phyloP scores from a whole-genome alignment of 2,113 vertebrate genomes.

The Seriola rivoliana region DNA sequence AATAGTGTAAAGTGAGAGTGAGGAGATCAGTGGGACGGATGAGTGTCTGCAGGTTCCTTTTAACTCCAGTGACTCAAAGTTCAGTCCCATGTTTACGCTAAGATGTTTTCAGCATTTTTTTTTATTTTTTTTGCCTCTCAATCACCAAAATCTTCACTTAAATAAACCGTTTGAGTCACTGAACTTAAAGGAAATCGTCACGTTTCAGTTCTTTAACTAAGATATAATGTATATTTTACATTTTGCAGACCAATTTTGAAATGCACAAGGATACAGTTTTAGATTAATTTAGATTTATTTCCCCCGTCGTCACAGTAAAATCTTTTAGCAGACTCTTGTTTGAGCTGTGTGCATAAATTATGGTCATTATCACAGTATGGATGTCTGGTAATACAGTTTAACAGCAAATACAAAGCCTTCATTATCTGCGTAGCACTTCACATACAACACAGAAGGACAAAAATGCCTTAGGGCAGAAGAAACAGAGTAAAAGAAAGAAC shows the following conservation, averaged over 20 bases:
- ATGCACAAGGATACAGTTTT: neutral
- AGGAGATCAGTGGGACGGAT: constrained; percentile 29
- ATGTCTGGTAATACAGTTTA: neutral
- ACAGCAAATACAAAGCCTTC: neutral
- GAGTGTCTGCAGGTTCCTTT: constrained; percentile 35
- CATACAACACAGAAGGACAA: neutral
- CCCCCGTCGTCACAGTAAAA: neutral
- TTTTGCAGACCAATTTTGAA: neutral
- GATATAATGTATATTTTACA: neutral
- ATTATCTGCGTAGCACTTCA: neutral
- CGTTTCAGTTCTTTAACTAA: neutral
- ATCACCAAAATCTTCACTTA: neutral
- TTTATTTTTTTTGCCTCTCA: neutral
- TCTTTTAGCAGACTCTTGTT: neutral
- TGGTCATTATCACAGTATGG: neutral
- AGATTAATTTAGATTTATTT: neutral
- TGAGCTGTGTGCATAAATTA: neutral
- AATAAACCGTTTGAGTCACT: neutral
- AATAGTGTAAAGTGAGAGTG: constrained; percentile 18
- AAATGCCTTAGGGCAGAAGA: neutral
- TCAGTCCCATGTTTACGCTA: neutral
- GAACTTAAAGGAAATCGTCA: neutral
- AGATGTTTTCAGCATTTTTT: neutral
- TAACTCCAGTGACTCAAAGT: constrained; percentile 25
- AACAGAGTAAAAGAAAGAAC: neutral